Base-by-base conservation (phyloP, 2,113 vertebrate species). In the Rhombomys opimus region DNA sequence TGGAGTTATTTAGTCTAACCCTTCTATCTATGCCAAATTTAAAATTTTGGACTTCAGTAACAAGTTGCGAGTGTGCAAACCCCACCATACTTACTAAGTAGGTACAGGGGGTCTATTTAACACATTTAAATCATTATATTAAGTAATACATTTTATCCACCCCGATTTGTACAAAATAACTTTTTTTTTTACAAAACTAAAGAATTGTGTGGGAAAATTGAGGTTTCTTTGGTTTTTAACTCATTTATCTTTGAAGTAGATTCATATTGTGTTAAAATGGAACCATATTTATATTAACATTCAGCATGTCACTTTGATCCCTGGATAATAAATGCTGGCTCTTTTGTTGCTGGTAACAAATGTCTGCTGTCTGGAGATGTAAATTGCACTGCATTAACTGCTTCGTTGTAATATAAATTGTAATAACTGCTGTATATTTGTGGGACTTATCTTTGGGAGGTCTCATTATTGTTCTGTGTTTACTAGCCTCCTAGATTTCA, bases 21-120 rank as follows among this genome's bases (percentile, higher is more conserved):
- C 94, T 90, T 90, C 85, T 81, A 95, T 81, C 35, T 46, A 96
- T 86, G 96, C 87, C 95, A 97, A 95, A 96, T 92, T 86, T 85
- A 76, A 96, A 77, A 52, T 61, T 92, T 85, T 91, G 85, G 72
- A 93, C 76, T 97, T 89, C 65, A 27, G 15, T 54, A 94, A 87
- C 54, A 94, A 94, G 95, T 76, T 96, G 90, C 90, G 59, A 92
- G 52, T 5, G 46, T 92, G 17, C 54, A 94, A 80, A 95, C 82
- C 54, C 46, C n/a, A 88, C 57, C 6, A 8, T 89, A 89, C 87
- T 95, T 94, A 87, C 87, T 91, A 94, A 63, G 41, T 96, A 96
- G 68, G 92, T 96, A 89, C 67, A 87, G 86, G 46, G 63, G 65
- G 35, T 92, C 25, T 30, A 90, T 85, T 96, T 92, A 95, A 88